Conservation (phyloP, 2,888 invertebrate species). For the Sinopyrophorus schimmeli region DNA sequence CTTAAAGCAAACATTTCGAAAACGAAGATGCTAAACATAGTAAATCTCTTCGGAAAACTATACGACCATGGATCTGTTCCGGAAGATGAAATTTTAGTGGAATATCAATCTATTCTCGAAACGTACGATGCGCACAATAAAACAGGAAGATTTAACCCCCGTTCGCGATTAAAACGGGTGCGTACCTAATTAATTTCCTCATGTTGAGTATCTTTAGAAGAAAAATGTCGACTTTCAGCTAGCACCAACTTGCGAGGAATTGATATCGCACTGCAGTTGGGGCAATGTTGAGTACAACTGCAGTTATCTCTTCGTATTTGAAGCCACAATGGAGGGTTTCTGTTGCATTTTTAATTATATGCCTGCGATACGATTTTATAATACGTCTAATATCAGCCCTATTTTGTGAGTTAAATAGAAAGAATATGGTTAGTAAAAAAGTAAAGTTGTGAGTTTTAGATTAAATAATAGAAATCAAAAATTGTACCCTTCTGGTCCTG, state of each 20-base stretch:
- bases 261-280: conserved; percentile 60
- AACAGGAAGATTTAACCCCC: conserved; percentile 23
- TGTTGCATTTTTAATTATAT: conserved; percentile 65
- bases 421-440: neutral
- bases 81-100: conserved; percentile 43
- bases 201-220: no score
- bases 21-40: conserved; percentile 33
- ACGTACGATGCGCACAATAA: conserved; percentile 53
- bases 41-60: conserved; percentile 45
- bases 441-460: conserved; percentile 7
- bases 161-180: conserved; percentile 28
- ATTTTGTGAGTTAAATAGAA: no score
- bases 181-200: no score
- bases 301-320: conserved; percentile 58
- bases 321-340: conserved; percentile 63
- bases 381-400: neutral
- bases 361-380: conserved; percentile 39
- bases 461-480: conserved; percentile 31
- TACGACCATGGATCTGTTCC: conserved; percentile 46
- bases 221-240: conserved; percentile 55
- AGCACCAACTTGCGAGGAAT: conserved; percentile 57
- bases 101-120: conserved; percentile 55
- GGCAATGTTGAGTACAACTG: conserved; percentile 55
- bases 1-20: conserved; percentile 33
- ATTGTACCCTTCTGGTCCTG: conserved; percentile 27